Conservation (phyloP, 2,888 invertebrate species). For the Meiosimyza decipiens region DNA sequence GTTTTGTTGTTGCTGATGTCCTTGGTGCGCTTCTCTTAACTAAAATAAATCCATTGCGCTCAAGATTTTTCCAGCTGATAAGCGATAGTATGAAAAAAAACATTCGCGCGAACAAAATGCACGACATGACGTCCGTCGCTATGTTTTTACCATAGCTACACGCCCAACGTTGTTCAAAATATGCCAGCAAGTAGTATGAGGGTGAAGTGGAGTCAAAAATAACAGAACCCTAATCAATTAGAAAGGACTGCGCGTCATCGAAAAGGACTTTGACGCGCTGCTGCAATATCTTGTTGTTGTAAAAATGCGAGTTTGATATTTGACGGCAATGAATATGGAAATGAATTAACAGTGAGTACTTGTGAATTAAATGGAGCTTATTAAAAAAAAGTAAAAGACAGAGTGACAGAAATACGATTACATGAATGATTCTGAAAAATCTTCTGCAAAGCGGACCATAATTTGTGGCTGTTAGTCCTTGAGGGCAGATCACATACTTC, state of each 20-base stretch:
- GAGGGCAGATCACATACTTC: no score
- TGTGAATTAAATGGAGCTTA: background rate
- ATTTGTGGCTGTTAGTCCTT: no score
- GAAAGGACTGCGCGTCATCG: constrained; percentile 26
- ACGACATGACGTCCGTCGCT: constrained; percentile 13
- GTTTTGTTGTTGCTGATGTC: constrained; percentile 4
- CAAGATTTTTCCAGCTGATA: background rate
- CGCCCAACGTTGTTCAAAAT: background rate
- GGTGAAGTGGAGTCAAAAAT: background rate
- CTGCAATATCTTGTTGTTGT: background rate
- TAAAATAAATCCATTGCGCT: background rate
- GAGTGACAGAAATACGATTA: no score
- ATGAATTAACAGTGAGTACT: constrained; percentile 19
- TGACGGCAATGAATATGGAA: constrained; percentile 16
- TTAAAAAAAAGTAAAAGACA: no score
- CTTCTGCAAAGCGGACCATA: no score
- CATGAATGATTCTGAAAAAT: no score
- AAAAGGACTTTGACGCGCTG: constrained; percentile 5
- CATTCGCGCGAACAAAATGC: constrained; percentile 20
- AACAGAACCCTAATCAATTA: constrained; percentile 54
- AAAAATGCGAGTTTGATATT: constrained; percentile 22
- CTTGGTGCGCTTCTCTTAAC: background rate
- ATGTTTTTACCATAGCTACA: background rate
- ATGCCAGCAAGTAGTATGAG: no score
- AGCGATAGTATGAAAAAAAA: background rate